Conservation (phyloP, 2,888 invertebrate genomes). For the Kuschelorhynchus macadamiae region DNA sequence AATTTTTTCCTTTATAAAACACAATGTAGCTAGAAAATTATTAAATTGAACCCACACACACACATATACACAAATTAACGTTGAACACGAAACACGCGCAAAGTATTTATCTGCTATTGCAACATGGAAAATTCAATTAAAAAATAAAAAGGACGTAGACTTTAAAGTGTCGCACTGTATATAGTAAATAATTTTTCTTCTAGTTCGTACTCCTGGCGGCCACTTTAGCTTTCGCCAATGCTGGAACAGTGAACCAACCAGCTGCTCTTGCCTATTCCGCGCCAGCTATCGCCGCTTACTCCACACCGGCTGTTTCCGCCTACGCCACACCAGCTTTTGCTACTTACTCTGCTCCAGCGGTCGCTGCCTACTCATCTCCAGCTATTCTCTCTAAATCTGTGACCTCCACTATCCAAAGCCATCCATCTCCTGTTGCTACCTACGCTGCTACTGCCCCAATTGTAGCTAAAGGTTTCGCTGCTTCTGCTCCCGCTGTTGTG, state of each 20-base stretch:
- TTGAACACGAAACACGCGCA: too few species aligned
- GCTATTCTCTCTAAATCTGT: slow-evolving; percentile 56
- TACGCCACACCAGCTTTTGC: slow-evolving; percentile 61
- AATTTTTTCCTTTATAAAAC: too few species aligned
- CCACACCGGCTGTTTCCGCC: slow-evolving; percentile 41
- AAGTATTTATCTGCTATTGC: too few species aligned
- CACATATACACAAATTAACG: too few species aligned
- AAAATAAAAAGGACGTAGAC: too few species aligned
- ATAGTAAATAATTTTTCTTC: slow-evolving; percentile 23
- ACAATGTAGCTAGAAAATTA: too few species aligned
- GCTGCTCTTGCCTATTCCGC: slow-evolving; percentile 19
- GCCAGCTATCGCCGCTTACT: slow-evolving; percentile 3
- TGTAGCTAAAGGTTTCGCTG: slow-evolving; percentile 25
- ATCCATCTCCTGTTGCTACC: slow-evolving; percentile 30
- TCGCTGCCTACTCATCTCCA: slow-evolving; percentile 55
- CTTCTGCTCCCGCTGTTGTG: slow-evolving; percentile 22
- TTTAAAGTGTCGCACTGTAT: too few species aligned
- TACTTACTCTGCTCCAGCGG: slow-evolving; percentile 49
- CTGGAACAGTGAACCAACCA: slow-evolving; percentile 69
- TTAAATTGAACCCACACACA: too few species aligned
- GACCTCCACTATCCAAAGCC: slow-evolving; percentile 47
- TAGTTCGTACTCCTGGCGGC: slow-evolving; percentile 73
- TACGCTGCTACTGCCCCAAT: slow-evolving; percentile 50
- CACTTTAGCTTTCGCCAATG: slow-evolving; percentile 74
- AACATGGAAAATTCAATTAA: too few species aligned